Conservation (phyloP, 2,113 vertebrate genomes). For the Microcebus tavaratra region DNA sequence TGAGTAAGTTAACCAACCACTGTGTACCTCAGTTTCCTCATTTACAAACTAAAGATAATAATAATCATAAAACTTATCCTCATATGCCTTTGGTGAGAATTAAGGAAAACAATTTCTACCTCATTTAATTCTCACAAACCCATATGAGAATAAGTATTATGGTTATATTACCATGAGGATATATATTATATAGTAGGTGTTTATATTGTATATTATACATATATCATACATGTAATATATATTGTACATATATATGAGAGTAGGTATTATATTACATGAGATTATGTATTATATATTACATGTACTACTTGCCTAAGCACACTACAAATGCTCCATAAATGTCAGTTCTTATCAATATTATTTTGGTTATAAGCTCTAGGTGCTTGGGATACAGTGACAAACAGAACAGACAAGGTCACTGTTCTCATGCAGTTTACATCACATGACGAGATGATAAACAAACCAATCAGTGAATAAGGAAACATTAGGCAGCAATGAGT, state of each 20-base stretch:
- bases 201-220: neutral
- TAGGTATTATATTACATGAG: neutral
- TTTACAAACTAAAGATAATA: neutral
- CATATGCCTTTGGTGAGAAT: neutral
- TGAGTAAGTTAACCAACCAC: neutral
- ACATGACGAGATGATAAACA: neutral
- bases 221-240: neutral
- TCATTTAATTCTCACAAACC: neutral
- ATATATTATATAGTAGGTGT: neutral
- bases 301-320: neutral
- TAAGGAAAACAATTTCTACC: neutral
- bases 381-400: neutral
- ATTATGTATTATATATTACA: neutral
- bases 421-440: neutral
- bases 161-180: neutral
- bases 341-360: neutral
- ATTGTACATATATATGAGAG: neutral
- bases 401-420: neutral
- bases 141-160: neutral
- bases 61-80: neutral
- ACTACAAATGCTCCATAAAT: neutral
- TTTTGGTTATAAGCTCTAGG: neutral
- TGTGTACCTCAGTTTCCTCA: neutral
- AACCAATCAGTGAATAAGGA: neutral
- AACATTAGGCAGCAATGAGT: neutral